Evolutionary conservation across 37 sponge, comb jelly and placozoan genomes (phyloP).

Genomic region (Agelas oroides): DNA sequence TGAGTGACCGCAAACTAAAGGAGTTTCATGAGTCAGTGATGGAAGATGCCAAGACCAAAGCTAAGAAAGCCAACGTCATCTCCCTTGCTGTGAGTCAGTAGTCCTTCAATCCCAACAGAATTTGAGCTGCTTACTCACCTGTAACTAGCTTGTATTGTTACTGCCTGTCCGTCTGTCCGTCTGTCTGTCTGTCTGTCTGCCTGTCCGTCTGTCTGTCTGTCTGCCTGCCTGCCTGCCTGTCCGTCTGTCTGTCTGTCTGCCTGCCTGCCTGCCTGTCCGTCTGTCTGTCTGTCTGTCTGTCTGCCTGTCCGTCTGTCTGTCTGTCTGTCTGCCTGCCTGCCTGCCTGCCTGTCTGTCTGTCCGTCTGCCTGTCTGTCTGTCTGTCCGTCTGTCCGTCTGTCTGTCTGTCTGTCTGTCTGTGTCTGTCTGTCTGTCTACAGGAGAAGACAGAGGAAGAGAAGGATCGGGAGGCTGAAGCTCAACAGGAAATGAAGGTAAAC

Average conservation of each 20-base stretch:
- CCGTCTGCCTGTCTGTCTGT: too few species aligned
- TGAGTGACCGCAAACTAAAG: constrained; percentile 44
- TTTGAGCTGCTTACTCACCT: background rate
- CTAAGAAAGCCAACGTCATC: constrained; percentile 72
- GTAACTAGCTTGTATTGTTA: background rate
- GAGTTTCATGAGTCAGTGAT: constrained; percentile 54
- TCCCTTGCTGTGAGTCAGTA: constrained; percentile 61
- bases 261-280: constrained; percentile 20
- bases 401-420: constrained; percentile 33
- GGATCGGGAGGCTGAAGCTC: constrained; percentile 30
- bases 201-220: constrained; percentile 38
- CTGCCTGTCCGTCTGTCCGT: background rate
- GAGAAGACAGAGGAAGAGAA: constrained; percentile 63
- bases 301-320: background rate
- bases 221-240: background rate
- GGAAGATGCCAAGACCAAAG: constrained; percentile 58
- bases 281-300: constrained; percentile 17
- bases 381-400: constrained; percentile 20
- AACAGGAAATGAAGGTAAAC: constrained; percentile 46
- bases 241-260: constrained; percentile 13
- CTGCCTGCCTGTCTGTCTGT: constrained; percentile 25
- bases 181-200: constrained; percentile 27
- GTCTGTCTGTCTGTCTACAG: constrained; percentile 21
- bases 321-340: constrained; percentile 22
- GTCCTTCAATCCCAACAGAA: too few species aligned